These are phyloP conservation scores for Helobdella robusta DNA, from an alignment of 2,888 invertebrate species.

Conservation along the genomic window DNA sequence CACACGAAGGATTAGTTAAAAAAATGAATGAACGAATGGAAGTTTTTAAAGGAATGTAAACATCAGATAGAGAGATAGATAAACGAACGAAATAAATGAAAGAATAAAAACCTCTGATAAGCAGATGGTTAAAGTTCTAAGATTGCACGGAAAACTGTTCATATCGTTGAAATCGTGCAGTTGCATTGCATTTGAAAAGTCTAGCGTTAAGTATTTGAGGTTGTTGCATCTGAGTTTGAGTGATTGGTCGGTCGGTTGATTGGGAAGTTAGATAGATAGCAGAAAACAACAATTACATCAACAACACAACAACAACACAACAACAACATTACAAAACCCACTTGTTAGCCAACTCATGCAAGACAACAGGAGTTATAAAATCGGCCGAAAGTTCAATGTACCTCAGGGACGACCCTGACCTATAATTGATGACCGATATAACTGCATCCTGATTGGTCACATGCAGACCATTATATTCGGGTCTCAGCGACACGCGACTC, in stretches of 20 bases:
- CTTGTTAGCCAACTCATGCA: constrained; percentile 81
- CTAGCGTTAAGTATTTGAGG: constrained; percentile 66
- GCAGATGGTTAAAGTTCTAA: constrained; percentile 88
- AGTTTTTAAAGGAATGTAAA: no score
- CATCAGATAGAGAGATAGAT: no score
- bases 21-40: no score
- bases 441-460: constrained; percentile 75
- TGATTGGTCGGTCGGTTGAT: no score
- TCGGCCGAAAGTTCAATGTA: constrained; percentile 69
- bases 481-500: constrained; percentile 87
- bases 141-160: constrained; percentile 93
- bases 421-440: constrained; percentile 63
- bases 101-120: constrained; percentile 64
- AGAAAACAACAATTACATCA: no score
- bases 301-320: no score
- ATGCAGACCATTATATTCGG: constrained; percentile 80
- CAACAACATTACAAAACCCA: no score
- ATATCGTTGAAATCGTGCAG: constrained; percentile 97
- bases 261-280: no score
- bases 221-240: constrained; percentile 33
- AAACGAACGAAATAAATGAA: no score
- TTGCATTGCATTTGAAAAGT: constrained; percentile 71
- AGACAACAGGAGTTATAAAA: constrained; percentile 84
- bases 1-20: no score
- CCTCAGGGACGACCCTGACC: constrained; percentile 39